Evolutionary conservation across 2,888 invertebrate genomes (phyloP), one percentile per base, ranked within the genome.

Genomic region (Melanotus villosus): DNA sequence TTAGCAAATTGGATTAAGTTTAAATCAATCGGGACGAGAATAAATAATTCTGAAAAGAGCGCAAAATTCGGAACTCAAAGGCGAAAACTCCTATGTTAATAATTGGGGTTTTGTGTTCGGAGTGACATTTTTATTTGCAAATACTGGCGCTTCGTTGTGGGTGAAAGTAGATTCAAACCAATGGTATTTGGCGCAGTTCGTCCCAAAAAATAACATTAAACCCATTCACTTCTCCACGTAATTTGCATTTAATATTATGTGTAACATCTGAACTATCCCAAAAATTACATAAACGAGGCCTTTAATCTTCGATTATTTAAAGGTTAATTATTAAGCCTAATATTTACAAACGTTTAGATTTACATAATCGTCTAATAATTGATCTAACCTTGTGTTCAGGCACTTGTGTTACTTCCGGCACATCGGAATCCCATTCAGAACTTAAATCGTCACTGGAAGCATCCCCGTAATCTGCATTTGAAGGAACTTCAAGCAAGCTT

Each of bases 341-440:
- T n/a, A n/a, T n/a, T n/a, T n/a, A n/a, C n/a, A n/a, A n/a, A n/a
- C n/a, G 26, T 7, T 26, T 5, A 26, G 18, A 41, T 41, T 38
- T 38, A 14, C 36, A 38, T 38, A 38, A 38, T 14, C 36, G 12
- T 1, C 1, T 12, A 2, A 38, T n/a, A 38, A 38, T 38, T 41
- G 41, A 77, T 64, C 83, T 76, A 76, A 80, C 80, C 79, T 79
- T 80, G 30, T 71, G 65, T 19, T 75, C 71, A 6, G 66, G 73
- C 2, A 70, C 52, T 68, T 78, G 76, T n/a, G 80, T 75, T 3
- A 79, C 75, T 67, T 91, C 90, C 12, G 90, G 88, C 5, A 90
- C 92, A 84, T 95, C 95, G 1, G 94, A 94, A 81, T 96, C 95
- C 95, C 96, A 96, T 81, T 96, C 96, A 10, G 95, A 95, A 83